Evolutionary conservation across 2,113 vertebrate species (phyloP).

Genomic region (Xyrauchen texanus): DNA sequence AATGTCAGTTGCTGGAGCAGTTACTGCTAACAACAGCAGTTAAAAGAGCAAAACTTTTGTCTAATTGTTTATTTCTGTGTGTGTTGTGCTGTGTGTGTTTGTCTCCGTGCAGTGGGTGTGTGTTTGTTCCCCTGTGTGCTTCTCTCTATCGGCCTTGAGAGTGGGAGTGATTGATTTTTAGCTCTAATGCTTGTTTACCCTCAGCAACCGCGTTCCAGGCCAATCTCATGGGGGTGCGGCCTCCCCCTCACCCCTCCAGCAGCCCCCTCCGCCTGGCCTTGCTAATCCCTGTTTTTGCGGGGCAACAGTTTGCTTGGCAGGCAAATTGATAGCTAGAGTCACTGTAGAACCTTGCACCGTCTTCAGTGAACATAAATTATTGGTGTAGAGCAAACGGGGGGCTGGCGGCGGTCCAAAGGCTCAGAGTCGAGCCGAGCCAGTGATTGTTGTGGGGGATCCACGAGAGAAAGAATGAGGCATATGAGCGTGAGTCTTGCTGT

Average conservation of each 20-base stretch:
- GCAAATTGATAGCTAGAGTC: constrained; percentile 81
- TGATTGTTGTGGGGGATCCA: constrained; percentile 80
- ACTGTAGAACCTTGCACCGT: constrained; percentile 87
- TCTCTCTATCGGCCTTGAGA: constrained; percentile 67
- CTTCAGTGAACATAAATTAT: constrained; percentile 92
- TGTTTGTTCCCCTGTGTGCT: constrained; percentile 39
- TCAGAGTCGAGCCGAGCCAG: constrained; percentile 77
- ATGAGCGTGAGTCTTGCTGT: constrained; percentile 63
- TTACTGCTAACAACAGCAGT: constrained; percentile 14
- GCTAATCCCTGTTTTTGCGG: constrained; percentile 73
- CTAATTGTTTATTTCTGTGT: not conserved
- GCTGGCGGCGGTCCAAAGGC: constrained; percentile 80
- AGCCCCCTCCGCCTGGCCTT: constrained; percentile 51
- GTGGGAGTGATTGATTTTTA: constrained; percentile 81
- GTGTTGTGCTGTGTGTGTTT: constrained; percentile 20
- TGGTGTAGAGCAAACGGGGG: constrained; percentile 89
- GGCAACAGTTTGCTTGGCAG: constrained; percentile 82
- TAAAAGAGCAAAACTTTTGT: constrained; percentile 40
- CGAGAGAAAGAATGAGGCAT: constrained; percentile 28
- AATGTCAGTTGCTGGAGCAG: not conserved
- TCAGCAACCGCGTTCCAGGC: constrained; percentile 71
- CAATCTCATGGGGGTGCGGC: constrained; percentile 74
- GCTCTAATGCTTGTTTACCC: constrained; percentile 76
- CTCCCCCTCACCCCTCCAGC: constrained; percentile 45
- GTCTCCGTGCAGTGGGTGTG: constrained; percentile 40